Evolutionary conservation across 1,140 invertebrate species (phyloP).

Genomic region (Bilobella aurantiaca): DNA sequence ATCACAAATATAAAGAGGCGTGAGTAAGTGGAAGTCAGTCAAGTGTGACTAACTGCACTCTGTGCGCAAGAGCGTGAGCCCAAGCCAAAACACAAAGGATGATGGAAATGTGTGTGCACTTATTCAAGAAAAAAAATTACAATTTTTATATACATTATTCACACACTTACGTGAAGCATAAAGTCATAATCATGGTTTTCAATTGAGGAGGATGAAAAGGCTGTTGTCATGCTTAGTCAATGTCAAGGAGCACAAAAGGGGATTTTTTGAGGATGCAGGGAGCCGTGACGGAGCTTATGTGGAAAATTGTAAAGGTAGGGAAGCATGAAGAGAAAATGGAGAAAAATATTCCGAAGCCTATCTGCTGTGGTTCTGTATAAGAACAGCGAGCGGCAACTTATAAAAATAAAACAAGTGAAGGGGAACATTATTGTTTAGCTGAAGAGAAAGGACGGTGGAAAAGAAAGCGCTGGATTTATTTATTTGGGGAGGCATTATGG

Average conservation of each 20-base stretch:
- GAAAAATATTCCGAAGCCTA: no score
- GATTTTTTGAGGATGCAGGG: neutral
- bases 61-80: neutral
- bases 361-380: no score
- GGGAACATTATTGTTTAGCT: neutral
- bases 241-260: neutral
- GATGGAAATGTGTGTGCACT: neutral
- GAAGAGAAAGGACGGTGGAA: neutral
- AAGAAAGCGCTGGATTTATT: neutral
- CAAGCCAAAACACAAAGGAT: neutral
- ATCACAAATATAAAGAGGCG: no score
- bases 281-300: neutral
- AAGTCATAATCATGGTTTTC: constrained; percentile 2
- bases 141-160: neutral
- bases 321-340: neutral
- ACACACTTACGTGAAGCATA: neutral
- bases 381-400: neutral
- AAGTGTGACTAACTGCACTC: neutral
- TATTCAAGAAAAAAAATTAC: neutral
- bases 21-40: no score
- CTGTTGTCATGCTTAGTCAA: neutral
- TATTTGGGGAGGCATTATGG: neutral
- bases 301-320: neutral
- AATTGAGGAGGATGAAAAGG: neutral
- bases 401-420: neutral